Conservation (phyloP, 2,797 vertebrate species). For the Stomatorhinus walkeri region DNA sequence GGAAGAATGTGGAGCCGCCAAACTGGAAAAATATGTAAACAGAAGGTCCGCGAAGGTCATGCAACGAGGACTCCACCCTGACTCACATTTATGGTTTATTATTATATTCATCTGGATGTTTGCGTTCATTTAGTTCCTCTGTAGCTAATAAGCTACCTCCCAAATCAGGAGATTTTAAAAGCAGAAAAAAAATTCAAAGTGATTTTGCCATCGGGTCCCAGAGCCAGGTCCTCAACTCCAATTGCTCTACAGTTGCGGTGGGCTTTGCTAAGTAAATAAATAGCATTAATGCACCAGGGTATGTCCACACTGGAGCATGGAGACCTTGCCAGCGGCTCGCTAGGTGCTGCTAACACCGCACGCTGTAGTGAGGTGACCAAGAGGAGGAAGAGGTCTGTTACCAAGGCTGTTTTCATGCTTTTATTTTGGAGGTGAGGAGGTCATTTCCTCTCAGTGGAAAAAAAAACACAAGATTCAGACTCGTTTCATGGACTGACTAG, state of each 20-base stretch:
- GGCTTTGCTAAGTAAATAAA: background rate
- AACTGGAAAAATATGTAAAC: constrained; percentile 25
- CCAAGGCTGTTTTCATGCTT: background rate
- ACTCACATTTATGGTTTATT: background rate
- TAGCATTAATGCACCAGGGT: background rate
- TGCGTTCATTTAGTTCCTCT: background rate
- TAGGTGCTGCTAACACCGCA: background rate
- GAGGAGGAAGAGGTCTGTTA: background rate
- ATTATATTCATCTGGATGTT: background rate
- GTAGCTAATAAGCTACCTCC: background rate
- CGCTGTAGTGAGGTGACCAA: background rate
- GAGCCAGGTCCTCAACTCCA: background rate
- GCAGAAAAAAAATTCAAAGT: background rate
- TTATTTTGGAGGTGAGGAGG: background rate
- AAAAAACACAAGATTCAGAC: background rate
- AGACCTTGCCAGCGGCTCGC: background rate
- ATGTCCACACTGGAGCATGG: background rate
- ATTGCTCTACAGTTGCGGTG: background rate
- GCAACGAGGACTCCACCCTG: background rate
- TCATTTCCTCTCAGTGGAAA: background rate
- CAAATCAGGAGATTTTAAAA: background rate
- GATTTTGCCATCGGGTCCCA: background rate
- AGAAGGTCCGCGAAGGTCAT: background rate
- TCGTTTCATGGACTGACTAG: background rate
- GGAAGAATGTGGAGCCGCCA: constrained; percentile 37